Evolutionary conservation across 1,140 invertebrate species (phyloP), one percentile per base, ranked within the genome.

Genomic region (Micrasema longulum): DNA sequence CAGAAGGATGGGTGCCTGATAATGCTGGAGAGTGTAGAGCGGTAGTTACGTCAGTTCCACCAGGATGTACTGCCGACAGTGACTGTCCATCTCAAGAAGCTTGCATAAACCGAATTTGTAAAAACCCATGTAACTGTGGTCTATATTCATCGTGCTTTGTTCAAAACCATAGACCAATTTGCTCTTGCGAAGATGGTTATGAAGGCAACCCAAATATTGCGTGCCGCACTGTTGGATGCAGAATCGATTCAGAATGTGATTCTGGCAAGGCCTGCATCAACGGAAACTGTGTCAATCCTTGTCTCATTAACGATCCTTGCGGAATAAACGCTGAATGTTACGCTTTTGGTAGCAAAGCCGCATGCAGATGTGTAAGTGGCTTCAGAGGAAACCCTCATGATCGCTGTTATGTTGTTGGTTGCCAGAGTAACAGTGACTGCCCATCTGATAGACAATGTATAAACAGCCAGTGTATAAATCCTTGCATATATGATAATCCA

Each of bases 41-140:
- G 78, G 88, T 93, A 35, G 83, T 91, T 77, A 79, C 94, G 50
- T 86, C 89, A 75, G 85, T 86, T 75, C 87, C 87, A 73, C 89
- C 87, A 68, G 93, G 93, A 26, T 97, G 95, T 77, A 89, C 87
- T 5, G 83, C 86, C 4, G 93, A 97, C 79, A 84, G 88, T 62
- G 94, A 97, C 71, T 97, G 95, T 80, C 83, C 86, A 0, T 87
- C 87, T 35, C 87, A 89, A 50, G 91, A 95, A 79, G 91, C 94
- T 0, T 97, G 95, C 77, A 88, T 95, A 35, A 94, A 95, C 77
- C 86, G 93, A 77, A 89, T 93, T 67, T 97, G 95, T 78, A 87
- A 92, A 68, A 92, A 94, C 74, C 94, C 94, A 2, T 97, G 95
- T 78, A 91, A 92, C 78, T 97, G 95, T 79, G 95, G 95, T 20